Conservation (phyloP, 2,113 vertebrate species). For the Smithornis capensis region DNA sequence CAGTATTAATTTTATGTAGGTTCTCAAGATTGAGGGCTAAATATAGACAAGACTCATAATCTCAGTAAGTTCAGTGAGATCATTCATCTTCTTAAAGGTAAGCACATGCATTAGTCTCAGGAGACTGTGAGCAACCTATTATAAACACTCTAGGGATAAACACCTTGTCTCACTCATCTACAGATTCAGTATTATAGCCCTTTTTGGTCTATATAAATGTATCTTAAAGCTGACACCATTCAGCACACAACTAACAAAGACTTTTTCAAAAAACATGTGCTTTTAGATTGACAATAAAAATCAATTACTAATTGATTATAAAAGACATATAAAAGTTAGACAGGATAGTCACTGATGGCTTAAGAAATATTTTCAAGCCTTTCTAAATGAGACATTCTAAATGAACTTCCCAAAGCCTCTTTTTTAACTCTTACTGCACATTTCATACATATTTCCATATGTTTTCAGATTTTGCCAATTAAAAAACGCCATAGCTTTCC, state of each 20-base stretch:
- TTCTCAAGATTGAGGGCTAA: not conserved
- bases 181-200: not conserved
- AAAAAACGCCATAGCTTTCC: accelerated
- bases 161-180: not conserved
- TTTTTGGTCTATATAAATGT: not conserved
- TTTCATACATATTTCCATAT: not conserved
- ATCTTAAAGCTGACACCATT: not conserved
- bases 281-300: not conserved
- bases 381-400: not conserved
- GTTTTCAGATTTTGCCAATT: not conserved
- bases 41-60: not conserved
- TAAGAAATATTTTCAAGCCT: not conserved
- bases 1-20: not conserved
- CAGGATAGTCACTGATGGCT: not conserved
- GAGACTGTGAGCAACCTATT: not conserved
- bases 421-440: not conserved
- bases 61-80: not conserved
- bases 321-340: not conserved
- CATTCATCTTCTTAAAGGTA: not conserved
- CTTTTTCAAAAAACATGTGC: not conserved
- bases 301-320: not conserved
- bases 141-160: not conserved
- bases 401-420: not conserved
- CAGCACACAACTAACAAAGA: not conserved
- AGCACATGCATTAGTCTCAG: not conserved